Percentiles rank a stretch among this genome's conserved stretches.
phyloP scores from a whole-genome alignment of 2,113 vertebrate genomes.

The Hassar affinis region DNA sequence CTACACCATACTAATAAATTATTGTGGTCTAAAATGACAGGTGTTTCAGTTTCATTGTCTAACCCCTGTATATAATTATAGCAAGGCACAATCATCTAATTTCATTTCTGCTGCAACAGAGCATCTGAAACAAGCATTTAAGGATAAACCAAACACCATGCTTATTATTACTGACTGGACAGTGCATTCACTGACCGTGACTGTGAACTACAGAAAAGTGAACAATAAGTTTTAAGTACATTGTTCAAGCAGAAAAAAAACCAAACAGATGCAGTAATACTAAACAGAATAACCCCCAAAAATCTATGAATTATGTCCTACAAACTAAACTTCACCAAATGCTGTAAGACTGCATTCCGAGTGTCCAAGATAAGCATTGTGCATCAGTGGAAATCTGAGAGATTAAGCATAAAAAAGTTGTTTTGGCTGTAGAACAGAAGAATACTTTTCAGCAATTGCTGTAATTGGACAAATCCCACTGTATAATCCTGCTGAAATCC shows the following conservation, averaged over 20 bases:
- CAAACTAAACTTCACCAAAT: not conserved
- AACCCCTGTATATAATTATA: too few relatives aligned
- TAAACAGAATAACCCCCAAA: not conserved
- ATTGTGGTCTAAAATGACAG: too few relatives aligned
- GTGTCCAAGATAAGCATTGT: not conserved
- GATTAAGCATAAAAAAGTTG: not conserved
- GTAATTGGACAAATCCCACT: slow-evolving; percentile 20
- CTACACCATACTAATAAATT: too few relatives aligned
- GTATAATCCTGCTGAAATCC: slow-evolving; percentile 17
- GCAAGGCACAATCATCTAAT: not conserved
- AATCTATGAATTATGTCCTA: not conserved
- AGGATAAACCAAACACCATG: too few relatives aligned
- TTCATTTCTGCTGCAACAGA: not conserved
- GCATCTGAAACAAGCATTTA: not conserved
- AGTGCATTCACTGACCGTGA: not conserved
- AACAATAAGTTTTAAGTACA: not conserved
- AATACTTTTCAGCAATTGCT: not conserved
- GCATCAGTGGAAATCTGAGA: not conserved
- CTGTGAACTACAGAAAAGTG: not conserved
- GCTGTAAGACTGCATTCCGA: not conserved
- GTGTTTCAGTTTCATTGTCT: too few relatives aligned
- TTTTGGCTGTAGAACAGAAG: slow-evolving; percentile 18
- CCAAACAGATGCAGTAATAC: not conserved
- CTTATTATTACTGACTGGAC: not conserved
- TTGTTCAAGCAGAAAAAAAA: not conserved